phyloP scores from a whole-genome alignment of 2,888 invertebrate genomes.

The Macaria liturata region DNA sequence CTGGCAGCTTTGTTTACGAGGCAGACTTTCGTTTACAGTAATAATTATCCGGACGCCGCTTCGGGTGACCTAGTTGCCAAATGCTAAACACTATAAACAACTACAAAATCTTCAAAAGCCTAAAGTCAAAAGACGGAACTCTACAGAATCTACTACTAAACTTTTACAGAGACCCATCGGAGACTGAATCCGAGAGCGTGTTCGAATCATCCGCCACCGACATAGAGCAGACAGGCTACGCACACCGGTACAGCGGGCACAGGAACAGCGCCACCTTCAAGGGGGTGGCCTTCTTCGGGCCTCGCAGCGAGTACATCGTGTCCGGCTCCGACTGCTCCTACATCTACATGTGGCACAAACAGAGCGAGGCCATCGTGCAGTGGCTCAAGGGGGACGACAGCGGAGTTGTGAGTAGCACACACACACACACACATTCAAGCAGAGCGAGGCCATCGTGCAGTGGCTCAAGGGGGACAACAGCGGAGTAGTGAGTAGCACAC shows the following conservation, averaged over 20 bases:
- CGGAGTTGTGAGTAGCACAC: slow-evolving; percentile 84
- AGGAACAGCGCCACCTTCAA: slow-evolving; percentile 91
- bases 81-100: too few relatives aligned
- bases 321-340: slow-evolving; percentile 97
- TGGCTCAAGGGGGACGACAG: slow-evolving; percentile 91
- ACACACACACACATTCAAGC: too few relatives aligned
- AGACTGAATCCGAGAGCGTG: slow-evolving; percentile 25
- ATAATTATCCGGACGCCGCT: too few relatives aligned
- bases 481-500: too few relatives aligned
- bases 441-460: too few relatives aligned
- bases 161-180: slow-evolving; percentile 40
- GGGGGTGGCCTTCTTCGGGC: slow-evolving; percentile 97
- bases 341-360: slow-evolving; percentile 94
- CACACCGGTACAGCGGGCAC: slow-evolving; percentile 83
- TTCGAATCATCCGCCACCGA: not conserved
- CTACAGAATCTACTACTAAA: too few relatives aligned
- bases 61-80: too few relatives aligned
- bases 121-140: too few relatives aligned
- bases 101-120: too few relatives aligned
- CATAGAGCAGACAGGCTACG: slow-evolving; percentile 63
- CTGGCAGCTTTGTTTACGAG: too few relatives aligned
- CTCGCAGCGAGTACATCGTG: slow-evolving; percentile 93
- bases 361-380: slow-evolving; percentile 94
- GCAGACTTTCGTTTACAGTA: too few relatives aligned
- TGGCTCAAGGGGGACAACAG: too few relatives aligned